Evolutionary conservation across 1,140 invertebrate species (phyloP), one percentile per base, ranked within the genome.

Genomic region (Macrobrachium nipponense): DNA sequence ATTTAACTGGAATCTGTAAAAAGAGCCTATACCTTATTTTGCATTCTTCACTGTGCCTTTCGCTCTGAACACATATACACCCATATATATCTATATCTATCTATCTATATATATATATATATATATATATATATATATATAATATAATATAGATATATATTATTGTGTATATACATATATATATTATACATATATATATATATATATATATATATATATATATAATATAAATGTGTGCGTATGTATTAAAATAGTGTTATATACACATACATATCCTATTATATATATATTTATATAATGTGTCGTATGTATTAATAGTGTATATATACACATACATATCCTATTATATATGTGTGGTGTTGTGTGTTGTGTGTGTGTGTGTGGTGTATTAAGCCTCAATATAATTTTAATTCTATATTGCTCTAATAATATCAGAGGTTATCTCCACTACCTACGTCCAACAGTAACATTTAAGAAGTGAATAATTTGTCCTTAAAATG

Each of bases 71-170:
- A 8, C 7, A 76, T 44, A 76, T 7, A 76, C 20, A 76, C 20
- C 36, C 20, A 76, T 44, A 76, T 76, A 76, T 76, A 76, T 76
- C 5, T 76, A 77, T 77, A 77, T 77, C 2, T 58, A 77, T 76
- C 5, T 76, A 76, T 76, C 5, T 76, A 76, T 58, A 77, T 58
- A 77, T 51, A 77, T 60, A 60, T 51, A 77, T 51, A 58, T 51
- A 77, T 51, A 20, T 51, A 77, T 51, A 60, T 51, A 60, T 51
- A 58, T 58, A 76, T 76, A 58, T 76, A 76, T 76, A 58, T 51
- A 77, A 77, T 51, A 77, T 11, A 77, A 27, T 17, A 60, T 51
- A 51, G 5, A 5, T 51, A 60, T 58, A 5, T n/a, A 77, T n/a
- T n/a, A n/a, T n/a, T n/a, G n/a, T n/a, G n/a, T 7, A 77, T 51